Conservation (phyloP, 2,797 vertebrate species). For the Acropternis orthonyx region DNA sequence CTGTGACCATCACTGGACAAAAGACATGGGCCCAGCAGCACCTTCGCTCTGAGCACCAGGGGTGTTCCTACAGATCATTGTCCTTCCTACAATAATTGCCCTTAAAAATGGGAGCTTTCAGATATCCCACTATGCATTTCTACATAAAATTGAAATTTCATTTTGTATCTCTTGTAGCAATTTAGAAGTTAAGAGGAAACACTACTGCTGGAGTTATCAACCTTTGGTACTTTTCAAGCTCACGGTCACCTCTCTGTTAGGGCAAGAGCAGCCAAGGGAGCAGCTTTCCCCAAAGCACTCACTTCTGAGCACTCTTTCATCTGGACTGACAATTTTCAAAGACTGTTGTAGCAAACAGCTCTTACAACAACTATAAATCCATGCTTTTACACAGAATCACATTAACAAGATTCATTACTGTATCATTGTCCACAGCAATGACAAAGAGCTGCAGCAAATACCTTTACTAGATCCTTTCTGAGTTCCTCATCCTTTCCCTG, state of each 20-base stretch:
- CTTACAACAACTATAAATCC: background rate
- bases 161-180: background rate
- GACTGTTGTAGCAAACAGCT: background rate
- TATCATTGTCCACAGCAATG: background rate
- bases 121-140: background rate
- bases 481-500: background rate
- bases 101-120: background rate
- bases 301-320: background rate
- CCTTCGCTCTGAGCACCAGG: background rate
- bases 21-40: accelerated
- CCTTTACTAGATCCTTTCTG: background rate
- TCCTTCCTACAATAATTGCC: background rate
- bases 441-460: background rate
- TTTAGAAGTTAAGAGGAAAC: background rate
- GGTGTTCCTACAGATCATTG: background rate
- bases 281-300: background rate
- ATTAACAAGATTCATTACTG: background rate
- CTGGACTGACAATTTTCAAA: background rate
- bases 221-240: background rate
- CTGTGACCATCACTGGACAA: background rate
- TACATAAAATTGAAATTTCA: background rate
- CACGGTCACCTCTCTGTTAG: background rate
- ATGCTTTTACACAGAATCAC: background rate
- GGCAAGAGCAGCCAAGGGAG: background rate
- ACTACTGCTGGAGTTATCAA: background rate